Evolutionary conservation across 2,113 vertebrate species (phyloP), one percentile per base, ranked within the genome.

Genomic region (Dipodomys spectabilis): DNA sequence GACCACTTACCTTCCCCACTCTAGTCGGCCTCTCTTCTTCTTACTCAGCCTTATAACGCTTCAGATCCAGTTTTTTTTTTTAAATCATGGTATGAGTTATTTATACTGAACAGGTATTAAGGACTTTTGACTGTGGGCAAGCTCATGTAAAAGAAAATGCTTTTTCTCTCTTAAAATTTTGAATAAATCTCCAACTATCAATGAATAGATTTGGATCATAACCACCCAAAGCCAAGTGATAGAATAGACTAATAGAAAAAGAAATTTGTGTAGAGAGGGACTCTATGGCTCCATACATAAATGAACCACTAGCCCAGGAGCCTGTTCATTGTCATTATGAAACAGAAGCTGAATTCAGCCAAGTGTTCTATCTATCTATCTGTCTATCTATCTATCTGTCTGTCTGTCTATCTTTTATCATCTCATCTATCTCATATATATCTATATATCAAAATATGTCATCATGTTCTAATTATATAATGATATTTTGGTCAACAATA

Each of bases 161-260:
- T 91, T 71, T 87, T 79, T 23, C 32, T 15, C 45, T 86, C 49
- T 49, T 49, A 90, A 90, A 68, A 20, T 88, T 80, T 15, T 75
- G 39, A 88, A 71, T 90, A 35, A 73, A 83, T 87, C 39, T 83
- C 84, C 67, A 92, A 62, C 44, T 83, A 44, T 92, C 57, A 96
- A 78, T 73, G 49, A 88, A 69, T 60, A n/a, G 45, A 85, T 92
- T 87, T 82, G 49, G 82, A 78, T 77, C 49, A 49, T 11, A 49
- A 49, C 49, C 49, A 49, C 49, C 49, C 49, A 49, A 49, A 49
- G 49, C 49, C 49, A 49, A 20, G 5, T 60, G 60, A 75, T 8
- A 86, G 39, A 94, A 91, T 74, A 92, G 80, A n/a, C 65, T 78
- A 19, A 11, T 57, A 73, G 22, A 30, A 3, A 32, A 83, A 77